Evolutionary conservation across 2,113 vertebrate species (phyloP).

Genomic region (Zootoca vivipara): DNA sequence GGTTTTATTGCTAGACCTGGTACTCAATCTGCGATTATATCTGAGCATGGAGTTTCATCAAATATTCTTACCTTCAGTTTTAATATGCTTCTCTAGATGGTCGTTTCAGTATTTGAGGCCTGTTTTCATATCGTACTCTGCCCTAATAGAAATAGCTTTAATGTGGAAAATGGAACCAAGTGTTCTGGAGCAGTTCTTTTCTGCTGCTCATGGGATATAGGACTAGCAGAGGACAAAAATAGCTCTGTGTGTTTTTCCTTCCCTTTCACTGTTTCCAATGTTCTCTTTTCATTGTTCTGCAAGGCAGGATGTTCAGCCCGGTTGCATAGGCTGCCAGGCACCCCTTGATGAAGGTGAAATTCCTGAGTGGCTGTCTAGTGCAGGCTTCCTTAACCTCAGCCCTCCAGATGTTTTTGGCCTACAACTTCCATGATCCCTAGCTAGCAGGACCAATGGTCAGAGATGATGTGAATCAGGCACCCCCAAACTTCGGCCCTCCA

Average conservation of each 20-base stretch:
- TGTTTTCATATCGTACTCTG: not conserved
- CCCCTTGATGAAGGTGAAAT: no score
- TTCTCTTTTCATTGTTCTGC: no score
- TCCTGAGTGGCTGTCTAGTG: no score
- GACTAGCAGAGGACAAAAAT: not conserved
- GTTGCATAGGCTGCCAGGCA: no score
- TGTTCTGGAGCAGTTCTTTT: not conserved
- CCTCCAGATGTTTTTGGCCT: no score
- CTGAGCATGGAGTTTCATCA: not conserved
- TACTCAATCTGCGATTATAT: not conserved
- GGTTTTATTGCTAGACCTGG: not conserved
- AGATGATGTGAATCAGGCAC: no score
- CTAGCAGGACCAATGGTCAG: no score
- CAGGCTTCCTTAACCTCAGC: no score
- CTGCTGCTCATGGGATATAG: not conserved
- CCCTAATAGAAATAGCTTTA: not conserved
- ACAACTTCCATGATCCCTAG: no score
- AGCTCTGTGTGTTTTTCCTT: not conserved
- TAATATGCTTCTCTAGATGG: not conserved
- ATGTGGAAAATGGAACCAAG: not conserved
- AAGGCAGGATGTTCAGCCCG: no score
- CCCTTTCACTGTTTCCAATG: no score
- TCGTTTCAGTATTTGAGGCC: not conserved
- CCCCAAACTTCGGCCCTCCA: no score
- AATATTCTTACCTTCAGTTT: conserved; percentile 8